These are phyloP conservation scores for Ceratina calcarata DNA, from an alignment of 1,140 invertebrate species.

Conservation along the genomic window DNA sequence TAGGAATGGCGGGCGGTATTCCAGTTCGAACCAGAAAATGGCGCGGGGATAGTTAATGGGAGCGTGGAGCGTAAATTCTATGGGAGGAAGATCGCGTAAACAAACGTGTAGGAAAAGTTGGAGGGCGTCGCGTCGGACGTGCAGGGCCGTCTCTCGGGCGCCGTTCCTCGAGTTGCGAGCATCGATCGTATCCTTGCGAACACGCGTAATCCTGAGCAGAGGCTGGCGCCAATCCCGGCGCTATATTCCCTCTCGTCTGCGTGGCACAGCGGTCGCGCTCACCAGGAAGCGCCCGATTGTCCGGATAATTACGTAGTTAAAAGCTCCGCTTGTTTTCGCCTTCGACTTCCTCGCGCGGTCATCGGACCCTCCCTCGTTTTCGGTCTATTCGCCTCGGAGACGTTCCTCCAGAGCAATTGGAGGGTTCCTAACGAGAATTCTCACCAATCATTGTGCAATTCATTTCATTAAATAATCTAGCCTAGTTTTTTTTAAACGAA, in stretches of 20 bases:
- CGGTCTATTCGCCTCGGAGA: not conserved
- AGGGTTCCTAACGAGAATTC: no score
- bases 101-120: constrained; percentile 56
- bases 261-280: not conserved
- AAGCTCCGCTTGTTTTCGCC: constrained; percentile 18
- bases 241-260: not conserved
- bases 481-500: no score
- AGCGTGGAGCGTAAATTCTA: not conserved
- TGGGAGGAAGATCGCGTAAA: constrained; percentile 44
- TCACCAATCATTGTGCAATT: no score
- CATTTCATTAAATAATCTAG: no score
- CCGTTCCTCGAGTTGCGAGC: constrained; percentile 16
- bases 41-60: constrained; percentile 28
- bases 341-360: not conserved
- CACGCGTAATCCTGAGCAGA: constrained; percentile 48
- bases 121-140: constrained; percentile 14
- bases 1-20: not conserved
- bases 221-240: constrained; percentile 48
- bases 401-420: no score
- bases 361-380: not conserved
- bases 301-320: constrained; percentile 50
- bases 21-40: not conserved
- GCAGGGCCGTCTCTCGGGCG: constrained; percentile 53
- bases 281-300: constrained; percentile 32
- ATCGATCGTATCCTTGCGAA: constrained; percentile 57